Percentiles rank a stretch among this genome's conserved stretches.
These are phyloP conservation scores for Dendrocincla fuliginosa DNA, from an alignment of 2,797 vertebrate genomes.

Conservation along the genomic window DNA sequence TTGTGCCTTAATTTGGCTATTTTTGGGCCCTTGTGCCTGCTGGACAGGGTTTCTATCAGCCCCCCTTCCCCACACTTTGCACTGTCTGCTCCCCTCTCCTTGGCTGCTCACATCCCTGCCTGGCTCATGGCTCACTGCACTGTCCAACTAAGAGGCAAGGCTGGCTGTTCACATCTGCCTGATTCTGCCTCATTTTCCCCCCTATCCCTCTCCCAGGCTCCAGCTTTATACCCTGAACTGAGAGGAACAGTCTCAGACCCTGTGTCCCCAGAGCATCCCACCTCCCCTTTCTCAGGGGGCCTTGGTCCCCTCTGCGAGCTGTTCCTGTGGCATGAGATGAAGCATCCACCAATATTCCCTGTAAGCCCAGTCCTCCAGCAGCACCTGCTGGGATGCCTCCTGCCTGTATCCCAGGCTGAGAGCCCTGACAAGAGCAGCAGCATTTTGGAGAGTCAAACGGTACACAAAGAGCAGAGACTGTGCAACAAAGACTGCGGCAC, in stretches of 20 bases:
- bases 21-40: accelerated
- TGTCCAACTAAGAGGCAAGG: neutral
- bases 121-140: neutral
- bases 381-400: neutral
- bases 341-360: accelerated
- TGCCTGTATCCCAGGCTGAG: neutral
- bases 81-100: neutral
- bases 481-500: constrained; percentile 5
- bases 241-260: neutral
- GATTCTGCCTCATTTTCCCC: neutral
- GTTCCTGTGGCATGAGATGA: accelerated
- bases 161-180: neutral
- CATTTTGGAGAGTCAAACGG: neutral
- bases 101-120: neutral
- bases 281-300: accelerated
- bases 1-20: neutral
- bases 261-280: neutral
- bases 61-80: accelerated
- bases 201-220: neutral
- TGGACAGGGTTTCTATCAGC: neutral
- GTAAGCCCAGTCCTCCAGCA: neutral
- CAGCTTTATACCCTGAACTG: neutral
- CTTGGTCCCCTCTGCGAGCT: accelerated
- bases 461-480: neutral
- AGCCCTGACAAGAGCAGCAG: neutral